A percentile compares a stretch with the other conserved stretches of the same genome.
These are phyloP conservation scores for Littorina saxatilis DNA, from an alignment of 1,140 invertebrate species.

Conservation along the genomic window DNA sequence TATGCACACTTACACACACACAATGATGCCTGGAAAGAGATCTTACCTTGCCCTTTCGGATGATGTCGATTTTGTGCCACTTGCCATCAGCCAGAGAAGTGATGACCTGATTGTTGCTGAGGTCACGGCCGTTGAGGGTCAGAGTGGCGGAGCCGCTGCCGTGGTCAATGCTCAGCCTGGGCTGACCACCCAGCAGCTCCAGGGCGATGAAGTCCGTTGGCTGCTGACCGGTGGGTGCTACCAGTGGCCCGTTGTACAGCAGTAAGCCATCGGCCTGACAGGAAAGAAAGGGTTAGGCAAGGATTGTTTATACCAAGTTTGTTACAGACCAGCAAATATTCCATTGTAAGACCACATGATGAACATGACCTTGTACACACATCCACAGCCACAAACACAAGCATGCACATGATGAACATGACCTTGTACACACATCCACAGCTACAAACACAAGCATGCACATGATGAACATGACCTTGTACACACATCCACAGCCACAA, in stretches of 20 bases:
- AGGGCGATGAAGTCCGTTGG: slow-evolving; percentile 92
- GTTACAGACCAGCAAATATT: too few species aligned
- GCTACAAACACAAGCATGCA: too few species aligned
- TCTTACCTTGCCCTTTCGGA: slow-evolving; percentile 91
- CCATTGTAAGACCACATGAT: too few species aligned
- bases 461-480: too few species aligned
- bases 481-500: too few species aligned
- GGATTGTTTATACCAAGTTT: too few species aligned
- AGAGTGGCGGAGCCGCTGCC: slow-evolving; percentile 95
- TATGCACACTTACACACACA: too few species aligned
- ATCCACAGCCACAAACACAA: too few species aligned
- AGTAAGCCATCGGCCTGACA: slow-evolving; percentile 87
- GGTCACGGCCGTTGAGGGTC: slow-evolving; percentile 81
- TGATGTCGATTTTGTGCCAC: slow-evolving; percentile 97
- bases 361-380: too few species aligned
- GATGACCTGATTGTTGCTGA: slow-evolving; percentile 78
- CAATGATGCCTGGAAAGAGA: too few species aligned
- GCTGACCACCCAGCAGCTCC: slow-evolving; percentile 92
- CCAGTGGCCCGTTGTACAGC: slow-evolving; percentile 92
- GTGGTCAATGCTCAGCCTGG: slow-evolving; percentile 93
- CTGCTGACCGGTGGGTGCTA: slow-evolving; percentile 31
- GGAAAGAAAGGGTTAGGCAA: not conserved
- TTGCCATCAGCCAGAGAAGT: slow-evolving; percentile 92
- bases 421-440: too few species aligned
- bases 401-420: too few species aligned